Evolutionary conservation across 1,140 invertebrate genomes (phyloP).

Genomic region (Stegodyphus mimosarum): DNA sequence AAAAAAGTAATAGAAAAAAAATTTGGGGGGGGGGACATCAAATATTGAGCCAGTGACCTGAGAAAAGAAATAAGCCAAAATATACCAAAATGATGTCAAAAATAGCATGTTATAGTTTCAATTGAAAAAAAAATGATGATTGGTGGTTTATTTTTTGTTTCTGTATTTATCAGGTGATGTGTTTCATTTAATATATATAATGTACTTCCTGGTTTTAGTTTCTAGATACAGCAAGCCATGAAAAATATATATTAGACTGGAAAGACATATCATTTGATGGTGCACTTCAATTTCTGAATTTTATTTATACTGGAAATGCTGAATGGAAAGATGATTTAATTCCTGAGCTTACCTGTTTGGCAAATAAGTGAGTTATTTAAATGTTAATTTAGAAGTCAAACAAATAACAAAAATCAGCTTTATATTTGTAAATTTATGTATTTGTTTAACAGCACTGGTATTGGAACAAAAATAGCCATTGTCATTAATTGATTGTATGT

Average conservation of each 20-base stretch:
- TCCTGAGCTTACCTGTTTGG: too few species aligned
- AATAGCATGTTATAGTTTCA: background rate
- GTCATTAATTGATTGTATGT: too few species aligned
- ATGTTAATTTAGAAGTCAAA: too few species aligned
- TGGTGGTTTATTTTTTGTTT: background rate
- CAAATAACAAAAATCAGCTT: too few species aligned
- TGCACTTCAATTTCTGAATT: constrained; percentile 36
- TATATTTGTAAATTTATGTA: too few species aligned
- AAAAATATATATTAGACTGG: constrained; percentile 18
- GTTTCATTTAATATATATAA: background rate
- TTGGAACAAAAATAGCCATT: too few species aligned
- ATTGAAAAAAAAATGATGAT: background rate
- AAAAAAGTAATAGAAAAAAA: too few species aligned
- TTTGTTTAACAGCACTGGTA: too few species aligned
- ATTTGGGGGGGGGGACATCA: too few species aligned
- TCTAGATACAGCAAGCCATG: background rate
- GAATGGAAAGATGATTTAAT: constrained; percentile 16
- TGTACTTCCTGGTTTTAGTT: background rate
- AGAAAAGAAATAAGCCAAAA: background rate
- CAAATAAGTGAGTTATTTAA: too few species aligned
- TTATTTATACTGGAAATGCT: constrained; percentile 40
- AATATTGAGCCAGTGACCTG: background rate
- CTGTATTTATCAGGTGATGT: background rate
- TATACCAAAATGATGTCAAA: too few species aligned
- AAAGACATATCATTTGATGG: constrained; percentile 43